These are phyloP conservation scores for Hemicentrotus pulcherrimus DNA, from an alignment of 35 echinoderm and acorn worm genomes.

Conservation along the genomic window DNA sequence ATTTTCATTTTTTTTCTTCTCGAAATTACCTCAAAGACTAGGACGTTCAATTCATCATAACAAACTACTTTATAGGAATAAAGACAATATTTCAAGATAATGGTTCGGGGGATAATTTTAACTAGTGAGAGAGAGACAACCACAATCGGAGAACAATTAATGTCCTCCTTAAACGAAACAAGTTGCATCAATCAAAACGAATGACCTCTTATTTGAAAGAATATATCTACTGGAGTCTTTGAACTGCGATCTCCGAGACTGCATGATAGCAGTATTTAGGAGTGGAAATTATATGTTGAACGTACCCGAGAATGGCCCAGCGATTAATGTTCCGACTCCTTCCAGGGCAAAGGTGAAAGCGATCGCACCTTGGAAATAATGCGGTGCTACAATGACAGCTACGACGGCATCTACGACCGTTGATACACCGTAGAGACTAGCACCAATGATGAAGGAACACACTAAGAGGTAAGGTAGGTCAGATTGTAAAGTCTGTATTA, in stretches of 20 bases:
- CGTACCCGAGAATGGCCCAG: conserved; percentile 33
- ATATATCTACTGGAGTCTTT: too few relatives aligned
- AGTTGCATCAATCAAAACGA: too few relatives aligned
- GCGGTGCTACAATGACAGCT: neutral
- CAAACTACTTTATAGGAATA: too few relatives aligned
- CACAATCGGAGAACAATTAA: too few relatives aligned
- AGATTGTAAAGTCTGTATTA: conserved; percentile 5
- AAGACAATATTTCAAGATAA: too few relatives aligned
- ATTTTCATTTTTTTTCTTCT: too few relatives aligned
- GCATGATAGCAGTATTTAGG: neutral
- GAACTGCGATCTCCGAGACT: neutral
- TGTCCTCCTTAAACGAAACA: too few relatives aligned
- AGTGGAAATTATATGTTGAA: neutral
- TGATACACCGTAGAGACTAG: conserved; percentile 9
- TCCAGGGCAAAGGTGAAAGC: conserved; percentile 45
- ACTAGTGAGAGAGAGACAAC: too few relatives aligned
- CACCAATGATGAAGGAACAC: conserved; percentile 41
- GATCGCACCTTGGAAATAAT: conserved; percentile 25
- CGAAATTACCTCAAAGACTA: too few relatives aligned
- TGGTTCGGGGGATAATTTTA: too few relatives aligned
- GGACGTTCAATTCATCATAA: too few relatives aligned
- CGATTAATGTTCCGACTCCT: conserved; percentile 28
- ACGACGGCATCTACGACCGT: conserved; percentile 11
- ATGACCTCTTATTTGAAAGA: too few relatives aligned
- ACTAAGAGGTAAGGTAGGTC: neutral